Base-by-base conservation (phyloP, 2,888 invertebrate genomes). In the Oconnorella tubifera region DNA sequence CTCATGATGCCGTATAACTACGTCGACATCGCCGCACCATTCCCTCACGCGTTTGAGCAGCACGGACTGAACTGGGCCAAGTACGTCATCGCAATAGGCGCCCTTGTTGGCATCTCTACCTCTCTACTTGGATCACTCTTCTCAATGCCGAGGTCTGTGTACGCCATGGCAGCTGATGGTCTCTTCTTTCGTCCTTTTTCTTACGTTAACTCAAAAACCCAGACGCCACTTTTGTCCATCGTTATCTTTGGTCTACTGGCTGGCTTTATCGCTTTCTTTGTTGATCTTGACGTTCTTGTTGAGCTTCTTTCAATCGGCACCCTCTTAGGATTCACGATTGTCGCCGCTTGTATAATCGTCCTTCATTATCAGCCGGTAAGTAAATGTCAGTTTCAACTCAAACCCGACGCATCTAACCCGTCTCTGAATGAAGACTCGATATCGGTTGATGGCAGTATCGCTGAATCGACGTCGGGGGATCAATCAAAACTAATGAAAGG, bases 131-230 rank as follows among this genome's bases (percentile, higher is more conserved):
- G 93, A 1, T 91, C 91, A 0, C 83, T 94, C 33, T 94, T 91
- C 80, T 89, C 92, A 0, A 82, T 93, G 3, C 92, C 93, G 0
- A 85, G 91, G 29, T 90, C 90, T 75, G 87, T 92, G 82, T 94
- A 94, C 76, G 89, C 93, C 0, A 93, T 94, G 92, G 91, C 93
- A 0, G 86, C 87, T 23, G 94, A 94, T 76, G 94, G 94, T 0
- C 83, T 94, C 19, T 83, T 94, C 10, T 93, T 94, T 76, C 86
- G 88, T 51, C 73, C 76, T 55, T 75, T 83, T 50, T 90, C 90
- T 3, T 87, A 88, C 68, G 87, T 94, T 2, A 90, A 87, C 77
- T 85, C 88, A 50, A 89, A 88, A 72, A 91, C 92, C 0, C 91
- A 92, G 70, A 82, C 81, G 0, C 82, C 82, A 0, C 61, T 82